Evolutionary conservation across 2,888 invertebrate species (phyloP).

Genomic region (Nomada goodeniana): DNA sequence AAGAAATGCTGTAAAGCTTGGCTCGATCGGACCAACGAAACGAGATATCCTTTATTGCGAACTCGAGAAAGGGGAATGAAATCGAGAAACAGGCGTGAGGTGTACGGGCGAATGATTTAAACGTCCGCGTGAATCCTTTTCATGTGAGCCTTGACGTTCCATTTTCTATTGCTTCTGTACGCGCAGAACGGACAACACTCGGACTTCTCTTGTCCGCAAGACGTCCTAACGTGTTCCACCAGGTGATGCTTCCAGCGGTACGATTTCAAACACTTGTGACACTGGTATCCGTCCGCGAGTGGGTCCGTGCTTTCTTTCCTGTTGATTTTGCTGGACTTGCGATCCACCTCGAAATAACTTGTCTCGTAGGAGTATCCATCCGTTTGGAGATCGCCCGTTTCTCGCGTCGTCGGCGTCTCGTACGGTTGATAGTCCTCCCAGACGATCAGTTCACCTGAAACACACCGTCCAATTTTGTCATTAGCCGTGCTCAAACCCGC

Average conservation of each 20-base stretch:
- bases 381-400: conserved; percentile 17
- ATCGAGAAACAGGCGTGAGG: neutral
- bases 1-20: neutral
- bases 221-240: conserved; percentile 77
- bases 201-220: conserved; percentile 76
- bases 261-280: conserved; percentile 72
- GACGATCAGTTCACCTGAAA: conserved; percentile 72
- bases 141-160: conserved; percentile 90
- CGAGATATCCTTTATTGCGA: neutral
- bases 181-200: conserved; percentile 81
- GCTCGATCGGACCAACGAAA: neutral
- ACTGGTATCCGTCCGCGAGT: conserved; percentile 62
- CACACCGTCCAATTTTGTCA: conserved; percentile 67
- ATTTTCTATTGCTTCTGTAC: conserved; percentile 89
- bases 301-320: conserved; percentile 24
- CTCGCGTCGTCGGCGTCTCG: conserved; percentile 9
- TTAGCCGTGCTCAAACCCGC: neutral
- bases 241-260: conserved; percentile 78
- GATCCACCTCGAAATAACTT: neutral
- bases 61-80: neutral
- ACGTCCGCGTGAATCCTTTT: conserved; percentile 81
- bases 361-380: conserved; percentile 23
- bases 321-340: conserved; percentile 15
- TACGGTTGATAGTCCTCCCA: conserved; percentile 72
- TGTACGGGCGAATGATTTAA: neutral